Conservation (phyloP, 2,113 vertebrate genomes). For the Nibea albiflora region DNA sequence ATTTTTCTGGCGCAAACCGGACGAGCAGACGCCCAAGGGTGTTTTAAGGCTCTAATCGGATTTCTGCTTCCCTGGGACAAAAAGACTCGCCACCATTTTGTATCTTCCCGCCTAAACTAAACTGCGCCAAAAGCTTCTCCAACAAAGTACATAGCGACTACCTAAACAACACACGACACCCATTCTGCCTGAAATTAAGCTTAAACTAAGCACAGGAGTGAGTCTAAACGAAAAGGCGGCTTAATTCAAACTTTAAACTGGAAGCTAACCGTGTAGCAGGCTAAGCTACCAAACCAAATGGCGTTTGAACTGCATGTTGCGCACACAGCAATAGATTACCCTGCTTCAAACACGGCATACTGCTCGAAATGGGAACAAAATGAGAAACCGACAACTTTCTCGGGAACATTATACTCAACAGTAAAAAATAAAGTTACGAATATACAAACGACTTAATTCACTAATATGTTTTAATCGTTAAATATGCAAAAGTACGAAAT, state of each 20-base stretch:
- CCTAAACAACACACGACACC: fast-evolving
- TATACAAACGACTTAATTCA: not conserved
- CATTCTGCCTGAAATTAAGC: fast-evolving
- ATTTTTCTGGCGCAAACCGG: not conserved
- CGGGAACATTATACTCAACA: fast-evolving
- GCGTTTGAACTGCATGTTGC: conserved; percentile 67
- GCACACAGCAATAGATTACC: not conserved
- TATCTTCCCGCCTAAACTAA: conserved; percentile 86
- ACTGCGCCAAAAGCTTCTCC: conserved; percentile 42
- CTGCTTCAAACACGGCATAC: not conserved
- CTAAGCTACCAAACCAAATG: conserved; percentile 70
- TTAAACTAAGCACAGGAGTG: fast-evolving
- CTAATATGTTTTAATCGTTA: not conserved
- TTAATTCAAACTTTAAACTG: not conserved
- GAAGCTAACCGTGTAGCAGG: not conserved
- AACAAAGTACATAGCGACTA: not conserved
- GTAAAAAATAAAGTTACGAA: not conserved
- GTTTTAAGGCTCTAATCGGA: conserved; percentile 80
- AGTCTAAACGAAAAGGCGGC: too few relatives aligned
- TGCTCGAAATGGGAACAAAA: not conserved
- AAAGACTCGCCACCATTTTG: conserved; percentile 86
- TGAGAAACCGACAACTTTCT: fast-evolving
- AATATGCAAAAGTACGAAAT: not conserved
- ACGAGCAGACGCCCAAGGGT: conserved; percentile 8
- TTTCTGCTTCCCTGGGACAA: conserved; percentile 79